Conservation (phyloP, 2,113 vertebrate genomes). For the Macquaria ambigua region DNA sequence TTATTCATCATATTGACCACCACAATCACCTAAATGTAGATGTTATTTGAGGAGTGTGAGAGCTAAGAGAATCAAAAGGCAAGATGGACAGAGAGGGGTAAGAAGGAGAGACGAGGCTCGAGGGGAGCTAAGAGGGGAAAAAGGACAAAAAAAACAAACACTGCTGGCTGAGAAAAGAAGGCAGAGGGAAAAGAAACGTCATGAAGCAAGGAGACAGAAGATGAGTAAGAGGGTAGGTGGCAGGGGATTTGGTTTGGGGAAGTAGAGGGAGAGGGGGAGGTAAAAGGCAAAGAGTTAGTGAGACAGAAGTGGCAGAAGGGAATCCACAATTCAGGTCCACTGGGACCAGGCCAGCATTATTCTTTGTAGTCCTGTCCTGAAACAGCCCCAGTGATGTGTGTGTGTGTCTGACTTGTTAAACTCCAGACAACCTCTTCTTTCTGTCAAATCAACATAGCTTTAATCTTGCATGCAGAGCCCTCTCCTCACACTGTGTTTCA, state of each 20-base stretch:
- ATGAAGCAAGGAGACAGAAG: constrained; percentile 26
- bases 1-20: background rate
- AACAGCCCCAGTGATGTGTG: constrained; percentile 24
- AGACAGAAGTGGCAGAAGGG: constrained; percentile 53
- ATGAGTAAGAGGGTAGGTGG: constrained; percentile 39
- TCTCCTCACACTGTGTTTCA: constrained; percentile 49
- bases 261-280: background rate
- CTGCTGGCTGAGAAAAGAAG: constrained; percentile 25
- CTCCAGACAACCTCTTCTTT: constrained; percentile 61
- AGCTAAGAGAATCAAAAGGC: constrained; percentile 6
- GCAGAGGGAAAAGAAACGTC: background rate
- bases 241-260: constrained; percentile 37
- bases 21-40: background rate
- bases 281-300: constrained; percentile 46
- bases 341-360: constrained; percentile 18
- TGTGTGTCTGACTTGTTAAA: constrained; percentile 48
- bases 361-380: constrained; percentile 55
- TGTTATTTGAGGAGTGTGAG: background rate
- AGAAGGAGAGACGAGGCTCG: background rate
- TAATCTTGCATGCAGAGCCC: constrained; percentile 42
- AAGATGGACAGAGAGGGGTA: constrained; percentile 11
- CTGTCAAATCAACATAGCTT: constrained; percentile 63
- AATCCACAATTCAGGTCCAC: constrained; percentile 34
- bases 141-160: background rate
- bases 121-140: constrained; percentile 24